Evolutionary conservation across 1,140 invertebrate genomes (phyloP), one percentile per base, ranked within the genome.

Genomic region (Magallana ariakensis): DNA sequence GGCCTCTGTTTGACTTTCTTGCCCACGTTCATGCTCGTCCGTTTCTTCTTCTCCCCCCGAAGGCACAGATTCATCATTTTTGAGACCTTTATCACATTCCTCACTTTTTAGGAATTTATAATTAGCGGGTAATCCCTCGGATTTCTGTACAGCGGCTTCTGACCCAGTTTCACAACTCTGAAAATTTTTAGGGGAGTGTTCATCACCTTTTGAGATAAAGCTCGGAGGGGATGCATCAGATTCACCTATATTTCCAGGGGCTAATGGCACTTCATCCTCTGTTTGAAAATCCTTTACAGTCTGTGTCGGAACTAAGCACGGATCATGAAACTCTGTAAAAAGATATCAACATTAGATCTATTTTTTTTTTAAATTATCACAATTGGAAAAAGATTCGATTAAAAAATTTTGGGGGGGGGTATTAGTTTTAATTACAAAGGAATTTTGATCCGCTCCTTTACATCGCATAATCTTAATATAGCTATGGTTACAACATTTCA

Each of bases 31-130:
- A 33, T 26, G 22, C 6, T 33, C 22, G 13, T 13, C 19, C 22
- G 5, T 75, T 10, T 26, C 11, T 8, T 13, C 22, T 33, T 11
- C 66, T 13, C 33, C 10, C 66, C 22, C 66, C 5, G 66, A 22
- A 33, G 19, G 66, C 33, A 26, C 66, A 26, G 13, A n/a, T 60
- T 60, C 58, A 60, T 26, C 66, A 11, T 75, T 75, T 33, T 75
- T 11, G 9, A 26, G 66, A 0, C 22, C 22, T 2, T 75, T 75
- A 75, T 75, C 66, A 75, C 13, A 26, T 75, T 26, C 66, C 15
- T 75, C 66, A 75, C 33, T 75, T 75, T 75, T 75, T 19, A 75
- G 66, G 22, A 33, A 75, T 75, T 75, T 75, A 26, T 75, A 75
- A 75, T 75, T 75, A 75, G 66, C 66, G 9, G 66, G 66, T 26